A percentile compares a stretch with the other conserved stretches of the same genome.
Evolutionary conservation across 2,113 vertebrate species (phyloP).

Genomic region (Trichechus manatus): DNA sequence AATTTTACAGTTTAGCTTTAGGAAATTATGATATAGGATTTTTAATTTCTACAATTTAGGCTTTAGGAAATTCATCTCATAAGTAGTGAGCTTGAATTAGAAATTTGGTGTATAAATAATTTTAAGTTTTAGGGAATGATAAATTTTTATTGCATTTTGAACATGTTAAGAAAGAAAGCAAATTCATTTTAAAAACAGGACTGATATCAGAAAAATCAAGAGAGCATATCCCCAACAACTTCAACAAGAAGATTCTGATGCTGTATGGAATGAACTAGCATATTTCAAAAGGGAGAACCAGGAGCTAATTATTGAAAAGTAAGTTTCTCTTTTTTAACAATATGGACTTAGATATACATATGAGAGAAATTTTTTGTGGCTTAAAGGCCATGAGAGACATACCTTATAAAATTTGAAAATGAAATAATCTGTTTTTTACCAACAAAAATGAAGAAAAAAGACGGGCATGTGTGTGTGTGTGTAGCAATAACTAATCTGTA

Average conservation of each 20-base stretch:
- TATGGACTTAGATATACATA: slow-evolving; percentile 70
- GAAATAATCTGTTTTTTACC: slow-evolving; percentile 77
- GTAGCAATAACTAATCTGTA: neutral
- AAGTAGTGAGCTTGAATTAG: neutral
- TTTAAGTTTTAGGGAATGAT: slow-evolving; percentile 61
- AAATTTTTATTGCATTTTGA: slow-evolving; percentile 63
- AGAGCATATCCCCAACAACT: slow-evolving; percentile 88
- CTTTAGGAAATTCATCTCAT: slow-evolving; percentile 60
- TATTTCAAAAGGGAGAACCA: slow-evolving; percentile 92
- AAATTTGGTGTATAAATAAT: slow-evolving; percentile 57
- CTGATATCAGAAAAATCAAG: slow-evolving; percentile 81
- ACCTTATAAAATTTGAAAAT: slow-evolving; percentile 78
- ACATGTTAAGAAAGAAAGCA: slow-evolving; percentile 52
- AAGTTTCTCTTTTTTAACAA: slow-evolving; percentile 84
- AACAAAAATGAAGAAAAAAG: slow-evolving; percentile 79
- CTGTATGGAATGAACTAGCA: slow-evolving; percentile 93
- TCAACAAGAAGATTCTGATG: slow-evolving; percentile 91
- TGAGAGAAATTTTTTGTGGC: slow-evolving; percentile 61
- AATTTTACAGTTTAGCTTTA: slow-evolving; percentile 43
- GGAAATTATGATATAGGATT: slow-evolving; percentile 44
- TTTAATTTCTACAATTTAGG: slow-evolving; percentile 59
- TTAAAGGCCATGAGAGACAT: slow-evolving; percentile 75
- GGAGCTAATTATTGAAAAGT: slow-evolving; percentile 93
- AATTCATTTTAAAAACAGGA: slow-evolving; percentile 83
- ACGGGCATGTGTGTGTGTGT: neutral